Conservation (phyloP, 1,140 invertebrate species). For the Drosophila busckii region DNA sequence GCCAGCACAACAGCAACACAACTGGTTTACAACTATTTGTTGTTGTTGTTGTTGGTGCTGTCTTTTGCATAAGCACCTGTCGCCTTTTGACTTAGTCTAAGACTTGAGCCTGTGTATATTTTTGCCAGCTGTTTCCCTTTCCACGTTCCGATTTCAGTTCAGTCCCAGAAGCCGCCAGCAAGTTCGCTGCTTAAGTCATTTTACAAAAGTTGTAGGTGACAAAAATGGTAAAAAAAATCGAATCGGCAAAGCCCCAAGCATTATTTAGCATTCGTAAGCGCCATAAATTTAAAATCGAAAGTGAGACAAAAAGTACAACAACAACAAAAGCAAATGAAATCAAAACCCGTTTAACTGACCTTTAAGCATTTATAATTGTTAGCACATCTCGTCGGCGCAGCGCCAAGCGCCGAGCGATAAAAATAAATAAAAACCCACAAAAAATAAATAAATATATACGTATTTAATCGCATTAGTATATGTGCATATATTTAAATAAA, state of each 20-base stretch:
- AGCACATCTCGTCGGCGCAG: slow-evolving; percentile 69
- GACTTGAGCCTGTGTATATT: too few relatives aligned
- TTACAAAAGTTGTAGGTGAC: background rate
- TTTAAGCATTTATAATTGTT: slow-evolving; percentile 72
- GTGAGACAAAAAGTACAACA: slow-evolving; percentile 38
- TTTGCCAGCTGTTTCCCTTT: too few relatives aligned
- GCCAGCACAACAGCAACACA: slow-evolving; percentile 26
- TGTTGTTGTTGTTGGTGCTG: slow-evolving; percentile 10
- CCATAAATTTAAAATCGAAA: slow-evolving; percentile 65
- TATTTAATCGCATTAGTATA: background rate
- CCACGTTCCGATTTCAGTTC: too few relatives aligned
- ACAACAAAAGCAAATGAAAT: too few relatives aligned
- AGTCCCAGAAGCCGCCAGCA: background rate
- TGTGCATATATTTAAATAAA: background rate
- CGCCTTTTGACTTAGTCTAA: too few relatives aligned
- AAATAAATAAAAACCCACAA: slow-evolving; percentile 4
- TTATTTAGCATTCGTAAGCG: slow-evolving; percentile 43
- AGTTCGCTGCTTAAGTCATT: slow-evolving; percentile 11
- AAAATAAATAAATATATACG: background rate
- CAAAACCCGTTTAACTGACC: slow-evolving; percentile 65
- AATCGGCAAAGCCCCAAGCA: slow-evolving; percentile 23
- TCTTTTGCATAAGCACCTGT: slow-evolving; percentile 72
- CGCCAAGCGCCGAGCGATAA: too few relatives aligned
- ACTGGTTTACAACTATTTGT: slow-evolving; percentile 34
- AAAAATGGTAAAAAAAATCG: background rate